Conservation (phyloP, 37 sponge, comb jelly and placozoan species). For the Hexactinellida sp. region DNA sequence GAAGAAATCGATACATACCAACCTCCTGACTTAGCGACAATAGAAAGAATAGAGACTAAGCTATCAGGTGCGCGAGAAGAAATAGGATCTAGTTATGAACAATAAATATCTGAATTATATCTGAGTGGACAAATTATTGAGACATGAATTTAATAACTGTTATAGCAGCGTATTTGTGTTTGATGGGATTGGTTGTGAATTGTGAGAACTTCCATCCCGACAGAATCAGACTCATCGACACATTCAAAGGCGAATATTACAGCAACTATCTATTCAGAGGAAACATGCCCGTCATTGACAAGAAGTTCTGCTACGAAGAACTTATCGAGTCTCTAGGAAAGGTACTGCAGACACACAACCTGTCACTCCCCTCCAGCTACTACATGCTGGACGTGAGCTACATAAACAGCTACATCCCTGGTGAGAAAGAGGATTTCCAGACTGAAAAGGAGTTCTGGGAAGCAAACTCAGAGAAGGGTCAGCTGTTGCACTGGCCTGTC, state of each 20-base stretch:
- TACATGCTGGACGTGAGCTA: conserved; percentile 61
- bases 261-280: conserved; percentile 77
- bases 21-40: too few relatives aligned
- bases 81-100: too few relatives aligned
- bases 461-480: conserved; percentile 35
- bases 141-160: too few relatives aligned
- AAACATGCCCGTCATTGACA: conserved; percentile 62
- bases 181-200: not conserved
- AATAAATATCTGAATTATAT: too few relatives aligned
- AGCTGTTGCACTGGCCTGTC: not conserved
- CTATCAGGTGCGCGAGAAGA: too few relatives aligned
- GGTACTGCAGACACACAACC: conserved; percentile 11
- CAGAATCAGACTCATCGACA: not conserved
- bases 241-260: conserved; percentile 8
- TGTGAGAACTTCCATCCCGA: not conserved
- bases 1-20: too few relatives aligned
- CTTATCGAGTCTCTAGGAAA: conserved; percentile 30
- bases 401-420: not conserved
- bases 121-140: too few relatives aligned
- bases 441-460: conserved; percentile 55
- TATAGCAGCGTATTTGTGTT: too few relatives aligned
- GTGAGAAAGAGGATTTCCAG: conserved; percentile 39
- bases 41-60: too few relatives aligned
- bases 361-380: conserved; percentile 39
- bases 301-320: conserved; percentile 44